Base-by-base conservation (phyloP, 2,113 vertebrate species). In the Zapornia atra region DNA sequence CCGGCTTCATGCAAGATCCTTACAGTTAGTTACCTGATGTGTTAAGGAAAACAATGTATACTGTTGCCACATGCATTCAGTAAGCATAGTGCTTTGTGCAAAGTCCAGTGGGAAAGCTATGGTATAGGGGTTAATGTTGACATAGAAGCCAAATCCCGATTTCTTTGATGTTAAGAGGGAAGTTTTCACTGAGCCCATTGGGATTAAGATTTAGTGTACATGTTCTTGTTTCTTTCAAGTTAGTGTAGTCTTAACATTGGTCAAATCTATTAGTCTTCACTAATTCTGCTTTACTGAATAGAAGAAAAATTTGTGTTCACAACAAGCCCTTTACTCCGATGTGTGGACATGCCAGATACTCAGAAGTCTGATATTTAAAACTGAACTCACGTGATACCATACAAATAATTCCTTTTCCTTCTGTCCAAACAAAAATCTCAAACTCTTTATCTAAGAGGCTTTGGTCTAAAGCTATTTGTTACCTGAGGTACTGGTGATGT, bases 111-210 rank as follows among this genome's bases (percentile, higher is more conserved):
- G 92, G 82, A 95, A 90, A 60, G 34, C 40, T n/a, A 61, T 93
- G 56, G 75, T 69, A 64, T 60, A 88, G 76, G 73, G 80, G 92
- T 91, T 90, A 95, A 91, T 88, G 80, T 78, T 90, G 95, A 93
- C 86, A 86, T 82, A 76, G 94, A 90, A 86, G 70, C 83, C 86
- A 96, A 90, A 86, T 88, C 69, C 28, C 64, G 25, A 42, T 82
- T 93, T 91, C 86, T 96, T 93, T 96, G 92, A 94, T 92, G 91
- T 84, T 84, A 95, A 95, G 53, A 94, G 70, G 65, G 93, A 91
- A 89, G 70, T 79, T 92, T 94, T 84, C 86, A 85, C 61, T 86
- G 60, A 92, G 44, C 48, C 80, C 48, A 51, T 11, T 78, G 93
- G 79, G 82, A 90, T 91, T 90, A 92, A 88, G 82, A 54, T 86